Base-by-base conservation (phyloP, 2,888 invertebrate genomes). In the Hymenopus coronatus region DNA sequence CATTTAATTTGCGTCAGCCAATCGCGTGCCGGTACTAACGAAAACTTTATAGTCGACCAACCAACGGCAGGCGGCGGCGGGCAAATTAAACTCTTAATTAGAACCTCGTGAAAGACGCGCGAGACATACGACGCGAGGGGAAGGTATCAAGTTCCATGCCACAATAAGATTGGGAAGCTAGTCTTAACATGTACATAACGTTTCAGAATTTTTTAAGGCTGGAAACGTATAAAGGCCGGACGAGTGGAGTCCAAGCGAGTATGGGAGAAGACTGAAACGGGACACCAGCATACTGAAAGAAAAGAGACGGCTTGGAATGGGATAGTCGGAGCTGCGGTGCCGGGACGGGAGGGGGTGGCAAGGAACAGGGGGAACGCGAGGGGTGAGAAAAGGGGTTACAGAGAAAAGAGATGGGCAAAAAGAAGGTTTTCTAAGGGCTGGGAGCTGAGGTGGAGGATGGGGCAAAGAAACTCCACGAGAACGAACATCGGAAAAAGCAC, bases 241-340 rank as follows among this genome's bases (percentile, higher is more conserved):
- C 87, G 87, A 87, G 33, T 87, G 28, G 40, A 28, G 87, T 87
- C 87, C 87, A 82, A 82, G 87, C 82, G 82, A 87, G 87, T 87
- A 82, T 82, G 28, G 25, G 82, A 82, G 54, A 87, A 87, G 30
- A 82, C 87, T 87, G 87, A 82, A 87, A 87, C 33, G 81, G 82
- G 87, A 87, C 33, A 87, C 87, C 85, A 84, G 25, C 81, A 88
- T 84, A 88, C 84, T 88, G 88, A 88, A 85, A 46, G 89, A 85
- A 88, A 83, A 83, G 81, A 81, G 30, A 84, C 6, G 85, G 82
- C 46, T 33, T 54, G 89, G 85, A 46, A 87, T 30, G 84, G 84
- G 27, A 70, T 25, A 33, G 46, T 70, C 6, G 27, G 87, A 89
- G 82, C 28, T 25, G 15, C 83, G 89, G 83, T 83, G 82, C 46